A percentile compares a stretch with the other conserved stretches of the same genome.
Evolutionary conservation across 2,113 vertebrate species (phyloP).

Genomic region (Plecturocebus donacophilus): DNA sequence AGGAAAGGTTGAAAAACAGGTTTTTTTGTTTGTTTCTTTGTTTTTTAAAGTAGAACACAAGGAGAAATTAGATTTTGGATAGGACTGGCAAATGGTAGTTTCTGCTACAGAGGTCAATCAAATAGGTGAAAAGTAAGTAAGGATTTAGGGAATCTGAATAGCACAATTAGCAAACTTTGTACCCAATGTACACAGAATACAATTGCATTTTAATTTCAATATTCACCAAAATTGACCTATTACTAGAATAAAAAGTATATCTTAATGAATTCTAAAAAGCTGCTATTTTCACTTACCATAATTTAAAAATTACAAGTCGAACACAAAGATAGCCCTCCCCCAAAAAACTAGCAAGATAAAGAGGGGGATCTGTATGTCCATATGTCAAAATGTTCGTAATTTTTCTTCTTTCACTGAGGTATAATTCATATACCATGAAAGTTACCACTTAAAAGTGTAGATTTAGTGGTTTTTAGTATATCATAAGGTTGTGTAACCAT

Average conservation of each 20-base stretch:
- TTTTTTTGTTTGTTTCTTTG: neutral
- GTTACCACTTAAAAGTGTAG: neutral
- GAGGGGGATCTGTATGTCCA: neutral
- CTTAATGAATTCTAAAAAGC: neutral
- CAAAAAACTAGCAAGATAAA: neutral
- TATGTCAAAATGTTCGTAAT: neutral
- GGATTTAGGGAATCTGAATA: neutral
- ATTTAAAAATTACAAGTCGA: neutral
- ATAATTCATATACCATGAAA: neutral
- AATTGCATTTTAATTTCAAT: conserved; percentile 4
- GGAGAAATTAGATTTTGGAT: neutral
- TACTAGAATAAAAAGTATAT: neutral
- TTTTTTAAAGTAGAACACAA: neutral
- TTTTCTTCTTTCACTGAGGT: neutral
- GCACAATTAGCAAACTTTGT: neutral
- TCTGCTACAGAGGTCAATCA: neutral
- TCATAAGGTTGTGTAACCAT: neutral
- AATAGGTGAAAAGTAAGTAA: conserved; percentile 29
- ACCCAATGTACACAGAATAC: neutral
- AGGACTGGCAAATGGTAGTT: neutral
- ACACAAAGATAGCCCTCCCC: neutral
- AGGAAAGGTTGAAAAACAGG: conserved; percentile 1
- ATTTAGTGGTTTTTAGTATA: neutral
- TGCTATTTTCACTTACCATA: neutral
- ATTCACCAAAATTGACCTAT: conserved; percentile 28